Evolutionary conservation across 1,140 invertebrate genomes (phyloP).

Genomic region (Dendroctonus ponderosae): DNA sequence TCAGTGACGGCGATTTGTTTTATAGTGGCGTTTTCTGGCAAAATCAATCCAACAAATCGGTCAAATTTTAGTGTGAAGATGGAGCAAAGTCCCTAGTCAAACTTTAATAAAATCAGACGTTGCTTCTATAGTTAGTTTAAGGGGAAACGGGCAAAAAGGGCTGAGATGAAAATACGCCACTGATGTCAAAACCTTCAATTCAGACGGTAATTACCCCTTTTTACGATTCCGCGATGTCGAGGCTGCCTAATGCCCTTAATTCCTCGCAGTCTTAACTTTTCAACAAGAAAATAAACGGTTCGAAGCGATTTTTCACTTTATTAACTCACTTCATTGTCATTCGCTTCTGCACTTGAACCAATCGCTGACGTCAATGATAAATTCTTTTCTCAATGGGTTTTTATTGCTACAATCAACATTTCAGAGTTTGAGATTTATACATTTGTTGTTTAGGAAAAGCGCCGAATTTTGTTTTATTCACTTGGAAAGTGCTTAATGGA

Average conservation of each 20-base stretch:
- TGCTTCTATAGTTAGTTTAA: no score
- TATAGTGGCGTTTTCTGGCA: background rate
- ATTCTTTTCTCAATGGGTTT: no score
- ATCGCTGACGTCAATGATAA: no score
- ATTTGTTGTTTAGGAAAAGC: no score
- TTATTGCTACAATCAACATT: no score
- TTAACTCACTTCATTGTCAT: slow-evolving; percentile 26
- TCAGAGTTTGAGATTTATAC: no score
- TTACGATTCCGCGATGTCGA: slow-evolving; percentile 26
- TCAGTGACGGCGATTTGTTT: background rate
- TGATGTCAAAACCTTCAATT: slow-evolving; percentile 6
- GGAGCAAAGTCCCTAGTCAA: no score
- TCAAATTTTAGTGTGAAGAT: no score
- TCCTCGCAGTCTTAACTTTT: slow-evolving; percentile 30
- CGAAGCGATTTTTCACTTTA: slow-evolving; percentile 30
- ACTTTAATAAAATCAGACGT: no score
- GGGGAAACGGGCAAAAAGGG: no score
- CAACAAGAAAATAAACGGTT: slow-evolving; percentile 32
- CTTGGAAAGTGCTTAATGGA: no score
- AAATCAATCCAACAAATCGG: background rate
- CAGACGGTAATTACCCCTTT: slow-evolving; percentile 31
- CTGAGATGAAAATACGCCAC: background rate
- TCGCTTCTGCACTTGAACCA: slow-evolving; percentile 15
- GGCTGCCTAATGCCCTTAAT: slow-evolving; percentile 30
- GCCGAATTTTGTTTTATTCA: no score